phyloP scores from a whole-genome alignment of 2,888 invertebrate species.

The Listrodromus nycthemerus region DNA sequence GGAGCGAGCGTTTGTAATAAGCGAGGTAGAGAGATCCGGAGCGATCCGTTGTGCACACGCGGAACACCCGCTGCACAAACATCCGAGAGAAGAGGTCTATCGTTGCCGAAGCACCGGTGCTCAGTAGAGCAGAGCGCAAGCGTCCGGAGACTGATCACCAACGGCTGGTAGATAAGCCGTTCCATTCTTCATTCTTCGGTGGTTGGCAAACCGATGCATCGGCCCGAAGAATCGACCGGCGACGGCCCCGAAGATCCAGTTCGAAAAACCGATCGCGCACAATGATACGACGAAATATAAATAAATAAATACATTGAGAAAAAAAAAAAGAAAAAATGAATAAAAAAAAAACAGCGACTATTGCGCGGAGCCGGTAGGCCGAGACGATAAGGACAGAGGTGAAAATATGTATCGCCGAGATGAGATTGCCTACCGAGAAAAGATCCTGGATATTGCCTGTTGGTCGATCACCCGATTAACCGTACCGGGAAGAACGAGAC shows the following conservation, averaged over 20 bases:
- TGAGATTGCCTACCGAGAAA: slow-evolving; percentile 53
- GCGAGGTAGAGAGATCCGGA: background rate
- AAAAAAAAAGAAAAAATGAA: too few species aligned
- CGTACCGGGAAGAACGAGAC: slow-evolving; percentile 25
- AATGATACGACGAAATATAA: slow-evolving; percentile 36
- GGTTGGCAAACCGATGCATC: slow-evolving; percentile 27
- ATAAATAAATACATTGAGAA: too few species aligned
- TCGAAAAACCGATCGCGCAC: slow-evolving; percentile 60
- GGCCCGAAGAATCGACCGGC: slow-evolving; percentile 22
- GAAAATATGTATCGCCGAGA: slow-evolving; percentile 43
- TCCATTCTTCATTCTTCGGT: slow-evolving; percentile 62
- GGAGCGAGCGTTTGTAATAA: background rate
- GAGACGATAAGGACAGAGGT: slow-evolving; percentile 42
- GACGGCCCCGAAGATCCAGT: slow-evolving; percentile 53
- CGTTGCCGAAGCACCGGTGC: background rate
- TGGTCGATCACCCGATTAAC: slow-evolving; percentile 56
- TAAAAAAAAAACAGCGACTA: slow-evolving; percentile 25
- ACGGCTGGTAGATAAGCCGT: slow-evolving; percentile 56
- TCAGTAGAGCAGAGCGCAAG: slow-evolving; percentile 50
- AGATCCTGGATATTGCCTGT: slow-evolving; percentile 48
- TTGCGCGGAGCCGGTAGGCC: background rate
- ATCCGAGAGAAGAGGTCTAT: slow-evolving; percentile 33
- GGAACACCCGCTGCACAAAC: slow-evolving; percentile 63
- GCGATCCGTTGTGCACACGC: slow-evolving; percentile 59
- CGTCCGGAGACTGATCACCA: slow-evolving; percentile 47